Percentiles rank a stretch among this genome's conserved stretches.
Evolutionary conservation across 2,888 invertebrate species (phyloP).

Genomic region (Labia minor): DNA sequence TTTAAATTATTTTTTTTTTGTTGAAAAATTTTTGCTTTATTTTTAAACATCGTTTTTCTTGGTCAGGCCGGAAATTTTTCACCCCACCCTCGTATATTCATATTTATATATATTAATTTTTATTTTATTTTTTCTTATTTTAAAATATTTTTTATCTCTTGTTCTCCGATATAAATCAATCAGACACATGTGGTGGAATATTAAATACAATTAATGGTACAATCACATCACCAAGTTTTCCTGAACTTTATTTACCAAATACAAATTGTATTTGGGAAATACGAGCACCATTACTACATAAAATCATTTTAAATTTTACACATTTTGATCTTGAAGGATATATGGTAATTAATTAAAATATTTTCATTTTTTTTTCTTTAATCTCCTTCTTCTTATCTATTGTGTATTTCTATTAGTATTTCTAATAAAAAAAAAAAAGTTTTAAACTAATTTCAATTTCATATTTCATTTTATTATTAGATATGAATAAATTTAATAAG

Average conservation of each 20-base stretch:
- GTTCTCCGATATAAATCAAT: too few relatives aligned
- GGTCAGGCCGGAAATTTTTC: too few relatives aligned
- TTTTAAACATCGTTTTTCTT: background rate
- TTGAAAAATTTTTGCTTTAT: background rate
- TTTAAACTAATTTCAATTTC: conserved; percentile 28
- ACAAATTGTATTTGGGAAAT: conserved; percentile 99
- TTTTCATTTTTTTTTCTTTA: too few relatives aligned
- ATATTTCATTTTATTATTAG: background rate
- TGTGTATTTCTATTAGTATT: too few relatives aligned
- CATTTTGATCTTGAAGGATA: conserved; percentile 97
- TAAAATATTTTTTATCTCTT: too few relatives aligned
- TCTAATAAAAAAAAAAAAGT: conserved; percentile 26
- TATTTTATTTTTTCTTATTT: too few relatives aligned
- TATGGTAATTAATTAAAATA: conserved; percentile 50
- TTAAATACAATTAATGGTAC: conserved; percentile 83
- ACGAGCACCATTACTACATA: conserved; percentile 79
- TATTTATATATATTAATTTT: conserved; percentile 15
- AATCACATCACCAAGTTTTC: conserved; percentile 91
- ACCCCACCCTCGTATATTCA: background rate
- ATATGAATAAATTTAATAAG: too few relatives aligned
- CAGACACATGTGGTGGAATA: conserved; percentile 95
- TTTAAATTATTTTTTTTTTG: background rate
- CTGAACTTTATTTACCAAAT: conserved; percentile 84
- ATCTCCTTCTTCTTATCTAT: too few relatives aligned
- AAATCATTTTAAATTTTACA: conserved; percentile 93